phyloP scores from a whole-genome alignment of 2,113 vertebrate genomes.

The Rafetus swinhoei region DNA sequence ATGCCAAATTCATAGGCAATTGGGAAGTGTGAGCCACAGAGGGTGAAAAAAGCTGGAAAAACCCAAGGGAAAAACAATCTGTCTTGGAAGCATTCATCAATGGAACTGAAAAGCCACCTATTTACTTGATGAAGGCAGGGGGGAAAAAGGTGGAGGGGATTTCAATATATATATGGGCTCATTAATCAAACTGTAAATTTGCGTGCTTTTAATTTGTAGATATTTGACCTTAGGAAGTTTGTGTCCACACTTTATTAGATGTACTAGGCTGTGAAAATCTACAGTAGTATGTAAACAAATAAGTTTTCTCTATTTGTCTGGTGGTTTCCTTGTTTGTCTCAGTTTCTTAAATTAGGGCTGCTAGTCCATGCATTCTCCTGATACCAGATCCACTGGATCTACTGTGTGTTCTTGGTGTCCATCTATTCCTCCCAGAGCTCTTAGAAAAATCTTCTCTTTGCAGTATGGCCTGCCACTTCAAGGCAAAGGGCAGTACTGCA shows the following conservation, averaged over 20 bases:
- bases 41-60: constrained; percentile 10
- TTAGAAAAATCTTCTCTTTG: background rate
- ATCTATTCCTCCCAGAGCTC: background rate
- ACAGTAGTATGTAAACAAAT: background rate
- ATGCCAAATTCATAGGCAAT: constrained; percentile 44
- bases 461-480: background rate
- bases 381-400: background rate
- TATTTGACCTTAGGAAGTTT: constrained; percentile 44
- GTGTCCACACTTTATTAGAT: constrained; percentile 17
- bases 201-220: constrained; percentile 39
- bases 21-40: constrained; percentile 42
- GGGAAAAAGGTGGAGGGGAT: background rate
- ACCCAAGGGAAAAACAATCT: constrained; percentile 30
- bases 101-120: constrained; percentile 42
- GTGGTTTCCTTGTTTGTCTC: background rate
- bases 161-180: constrained; percentile 44
- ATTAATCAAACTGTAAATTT: constrained; percentile 46
- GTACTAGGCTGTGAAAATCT: accelerated
- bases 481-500: background rate
- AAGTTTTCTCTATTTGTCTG: constrained; percentile 5
- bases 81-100: constrained; percentile 41
- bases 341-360: background rate
- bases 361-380: background rate
- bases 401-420: background rate
- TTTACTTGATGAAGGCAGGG: constrained; percentile 48